These are phyloP conservation scores for Thryonomys swinderianus DNA, from an alignment of 2,113 vertebrate species.

Conservation along the genomic window DNA sequence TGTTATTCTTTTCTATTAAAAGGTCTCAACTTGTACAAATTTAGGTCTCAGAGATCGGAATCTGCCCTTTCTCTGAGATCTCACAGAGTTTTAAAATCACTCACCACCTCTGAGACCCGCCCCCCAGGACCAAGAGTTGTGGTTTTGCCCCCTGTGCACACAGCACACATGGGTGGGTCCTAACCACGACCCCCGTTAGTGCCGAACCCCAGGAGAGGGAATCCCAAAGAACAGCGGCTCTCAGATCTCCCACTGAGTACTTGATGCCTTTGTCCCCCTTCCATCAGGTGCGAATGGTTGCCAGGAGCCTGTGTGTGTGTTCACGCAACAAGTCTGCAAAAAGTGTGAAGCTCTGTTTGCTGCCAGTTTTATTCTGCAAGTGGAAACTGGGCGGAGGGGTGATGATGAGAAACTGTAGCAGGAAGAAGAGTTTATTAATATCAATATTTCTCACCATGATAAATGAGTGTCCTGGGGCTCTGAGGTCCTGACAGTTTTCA, in stretches of 20 bases:
- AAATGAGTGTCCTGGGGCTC: slow-evolving; percentile 25
- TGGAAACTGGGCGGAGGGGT: slow-evolving; percentile 35
- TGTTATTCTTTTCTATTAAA: slow-evolving; percentile 30
- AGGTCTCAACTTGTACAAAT: background rate
- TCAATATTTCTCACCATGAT: slow-evolving; percentile 47
- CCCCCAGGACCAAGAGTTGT: background rate
- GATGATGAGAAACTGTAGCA: slow-evolving; percentile 9
- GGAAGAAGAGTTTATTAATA: slow-evolving; percentile 41
- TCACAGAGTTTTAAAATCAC: background rate
- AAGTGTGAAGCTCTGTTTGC: slow-evolving; percentile 34
- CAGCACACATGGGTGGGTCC: background rate
- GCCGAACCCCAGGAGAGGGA: background rate
- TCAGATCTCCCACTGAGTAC: background rate
- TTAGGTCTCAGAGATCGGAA: background rate
- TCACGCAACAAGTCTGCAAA: slow-evolving; percentile 56
- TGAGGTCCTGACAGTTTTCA: slow-evolving; percentile 15
- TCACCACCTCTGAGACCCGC: too few relatives aligned
- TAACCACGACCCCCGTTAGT: background rate
- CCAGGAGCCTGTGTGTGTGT: slow-evolving; percentile 31
- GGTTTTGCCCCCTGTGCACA: background rate
- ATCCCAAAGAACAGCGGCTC: background rate
- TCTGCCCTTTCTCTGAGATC: background rate
- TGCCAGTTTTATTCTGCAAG: slow-evolving; percentile 44
- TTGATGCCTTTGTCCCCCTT: background rate
- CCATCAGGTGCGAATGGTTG: slow-evolving; percentile 53